Evolutionary conservation across 92 coral and sea anemone species (phyloP).

Genomic region (Palythoa caribaeorum): DNA sequence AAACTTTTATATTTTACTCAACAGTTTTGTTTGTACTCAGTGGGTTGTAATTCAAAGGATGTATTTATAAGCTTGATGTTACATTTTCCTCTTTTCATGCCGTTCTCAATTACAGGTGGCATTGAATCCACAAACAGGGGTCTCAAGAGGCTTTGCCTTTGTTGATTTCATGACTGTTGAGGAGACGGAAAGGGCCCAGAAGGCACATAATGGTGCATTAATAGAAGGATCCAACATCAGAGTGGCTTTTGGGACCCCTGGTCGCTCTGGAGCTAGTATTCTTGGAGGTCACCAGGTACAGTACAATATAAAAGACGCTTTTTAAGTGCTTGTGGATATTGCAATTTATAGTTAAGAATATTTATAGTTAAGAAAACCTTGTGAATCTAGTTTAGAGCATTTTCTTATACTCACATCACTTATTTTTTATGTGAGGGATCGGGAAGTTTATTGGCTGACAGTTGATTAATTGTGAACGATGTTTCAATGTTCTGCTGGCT

Average conservation of each 20-base stretch:
- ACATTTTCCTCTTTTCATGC: not conserved
- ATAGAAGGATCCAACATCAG: constrained; percentile 83
- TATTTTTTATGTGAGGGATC: too few species aligned
- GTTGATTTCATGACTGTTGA: constrained; percentile 83
- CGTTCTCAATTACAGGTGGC: constrained; percentile 70
- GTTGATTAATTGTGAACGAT: too few species aligned
- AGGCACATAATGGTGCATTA: constrained; percentile 79
- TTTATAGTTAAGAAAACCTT: too few species aligned
- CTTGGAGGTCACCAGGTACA: constrained; percentile 62
- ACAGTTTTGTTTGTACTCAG: too few species aligned
- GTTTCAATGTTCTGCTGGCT: too few species aligned
- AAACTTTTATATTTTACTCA: too few species aligned
- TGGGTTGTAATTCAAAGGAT: too few species aligned
- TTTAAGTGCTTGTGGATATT: too few species aligned
- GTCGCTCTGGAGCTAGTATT: constrained; percentile 86
- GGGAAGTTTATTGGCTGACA: too few species aligned
- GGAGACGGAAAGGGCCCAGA: constrained; percentile 90
- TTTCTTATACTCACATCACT: too few species aligned
- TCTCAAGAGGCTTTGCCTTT: constrained; percentile 94
- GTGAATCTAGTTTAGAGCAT: too few species aligned
- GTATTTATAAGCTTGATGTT: not conserved
- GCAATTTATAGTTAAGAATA: too few species aligned
- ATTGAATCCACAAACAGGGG: constrained; percentile 65
- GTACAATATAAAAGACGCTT: not conserved
- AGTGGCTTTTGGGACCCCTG: constrained; percentile 93